phyloP scores from a whole-genome alignment of 2,797 vertebrate species.

The Fistularia commersonii region DNA sequence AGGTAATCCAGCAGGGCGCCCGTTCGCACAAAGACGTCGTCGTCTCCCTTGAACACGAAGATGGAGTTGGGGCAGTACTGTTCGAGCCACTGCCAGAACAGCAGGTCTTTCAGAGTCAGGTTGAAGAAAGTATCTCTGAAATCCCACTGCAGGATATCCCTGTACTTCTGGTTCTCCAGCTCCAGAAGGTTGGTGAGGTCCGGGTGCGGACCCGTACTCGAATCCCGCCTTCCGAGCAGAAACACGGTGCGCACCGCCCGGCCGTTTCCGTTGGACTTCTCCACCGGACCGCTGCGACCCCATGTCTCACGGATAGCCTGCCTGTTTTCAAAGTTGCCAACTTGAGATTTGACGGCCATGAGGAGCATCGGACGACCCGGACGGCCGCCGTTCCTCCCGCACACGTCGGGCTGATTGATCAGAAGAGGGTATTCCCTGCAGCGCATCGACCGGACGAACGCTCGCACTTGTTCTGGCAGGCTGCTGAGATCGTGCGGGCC shows the following conservation, averaged over 20 bases:
- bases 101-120: constrained; percentile 77
- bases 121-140: constrained; percentile 79
- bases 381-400: constrained; percentile 32
- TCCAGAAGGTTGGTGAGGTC: constrained; percentile 64
- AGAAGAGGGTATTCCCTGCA: constrained; percentile 71
- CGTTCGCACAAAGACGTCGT: constrained; percentile 78
- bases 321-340: constrained; percentile 79
- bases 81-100: constrained; percentile 77
- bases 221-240: constrained; percentile 76
- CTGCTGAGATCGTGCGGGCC: constrained; percentile 42
- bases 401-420: constrained; percentile 68
- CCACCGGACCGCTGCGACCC: constrained; percentile 66
- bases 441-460: constrained; percentile 77
- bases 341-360: constrained; percentile 78
- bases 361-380: constrained; percentile 59
- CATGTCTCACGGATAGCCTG: constrained; percentile 82
- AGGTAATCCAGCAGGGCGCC: constrained; percentile 72
- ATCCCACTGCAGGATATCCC: constrained; percentile 80
- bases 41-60: constrained; percentile 80
- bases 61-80: constrained; percentile 59
- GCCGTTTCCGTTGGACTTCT: constrained; percentile 26
- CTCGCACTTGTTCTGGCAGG: constrained; percentile 69
- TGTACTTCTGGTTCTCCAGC: constrained; percentile 58
- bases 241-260: constrained; percentile 70
- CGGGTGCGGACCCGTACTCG: constrained; percentile 60